Conservation (phyloP, 2,113 vertebrate species). For the Philantomba maxwellii region DNA sequence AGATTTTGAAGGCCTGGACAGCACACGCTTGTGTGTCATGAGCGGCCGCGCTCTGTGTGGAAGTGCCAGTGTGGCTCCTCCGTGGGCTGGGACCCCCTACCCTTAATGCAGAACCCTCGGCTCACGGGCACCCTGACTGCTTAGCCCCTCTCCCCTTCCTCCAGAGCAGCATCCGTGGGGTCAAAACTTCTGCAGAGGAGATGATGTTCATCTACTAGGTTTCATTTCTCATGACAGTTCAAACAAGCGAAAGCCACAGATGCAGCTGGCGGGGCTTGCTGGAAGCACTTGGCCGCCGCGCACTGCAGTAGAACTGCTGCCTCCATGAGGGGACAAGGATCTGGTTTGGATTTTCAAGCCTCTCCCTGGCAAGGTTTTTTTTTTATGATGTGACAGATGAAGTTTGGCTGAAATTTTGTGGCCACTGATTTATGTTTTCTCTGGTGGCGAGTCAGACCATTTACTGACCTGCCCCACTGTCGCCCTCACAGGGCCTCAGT, state of each 20-base stretch:
- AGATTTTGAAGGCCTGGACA: background rate
- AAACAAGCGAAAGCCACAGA: background rate
- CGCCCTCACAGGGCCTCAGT: background rate
- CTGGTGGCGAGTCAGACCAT: conserved; percentile 44
- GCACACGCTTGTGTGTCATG: background rate
- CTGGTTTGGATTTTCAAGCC: conserved; percentile 65
- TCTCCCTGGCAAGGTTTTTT: conserved; percentile 49
- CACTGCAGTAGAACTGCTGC: background rate
- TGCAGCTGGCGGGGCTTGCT: background rate
- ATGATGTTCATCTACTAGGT: background rate
- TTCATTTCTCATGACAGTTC: background rate
- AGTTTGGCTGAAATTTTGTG: conserved; percentile 50
- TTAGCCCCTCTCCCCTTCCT: background rate
- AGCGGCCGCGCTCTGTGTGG: background rate
- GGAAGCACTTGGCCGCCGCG: background rate
- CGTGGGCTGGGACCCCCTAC: background rate
- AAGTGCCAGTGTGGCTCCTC: background rate
- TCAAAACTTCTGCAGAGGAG: background rate
- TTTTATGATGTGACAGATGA: conserved; percentile 54
- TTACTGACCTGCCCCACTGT: conserved; percentile 1
- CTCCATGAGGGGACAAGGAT: background rate
- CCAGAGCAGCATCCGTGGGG: background rate
- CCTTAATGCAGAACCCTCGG: background rate
- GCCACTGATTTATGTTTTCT: conserved; percentile 41
- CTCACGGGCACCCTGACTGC: background rate